Evolutionary conservation across 1,140 invertebrate species (phyloP).

Genomic region (Harpegnathos saltator): DNA sequence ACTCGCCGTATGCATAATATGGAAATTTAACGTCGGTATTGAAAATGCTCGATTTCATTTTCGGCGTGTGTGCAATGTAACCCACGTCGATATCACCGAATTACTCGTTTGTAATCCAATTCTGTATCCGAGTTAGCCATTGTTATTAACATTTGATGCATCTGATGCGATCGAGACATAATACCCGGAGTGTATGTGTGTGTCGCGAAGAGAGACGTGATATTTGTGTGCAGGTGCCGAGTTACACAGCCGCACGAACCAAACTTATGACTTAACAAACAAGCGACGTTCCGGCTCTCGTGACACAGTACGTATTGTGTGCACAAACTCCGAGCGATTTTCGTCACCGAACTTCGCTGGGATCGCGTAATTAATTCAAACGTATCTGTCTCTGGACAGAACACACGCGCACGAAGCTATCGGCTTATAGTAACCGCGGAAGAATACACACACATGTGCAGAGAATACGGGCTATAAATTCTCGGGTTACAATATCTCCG

Average conservation of each 20-base stretch:
- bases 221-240: not conserved
- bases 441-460: too few species aligned
- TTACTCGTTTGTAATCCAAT: not conserved
- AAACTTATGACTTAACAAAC: slow-evolving; percentile 29
- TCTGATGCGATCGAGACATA: not conserved
- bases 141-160: not conserved
- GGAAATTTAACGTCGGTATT: too few species aligned
- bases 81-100: not conserved
- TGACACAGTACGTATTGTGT: not conserved
- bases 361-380: slow-evolving; percentile 31
- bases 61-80: too few species aligned
- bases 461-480: not conserved
- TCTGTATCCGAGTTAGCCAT: not conserved
- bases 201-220: not conserved
- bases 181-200: not conserved
- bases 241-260: slow-evolving; percentile 8
- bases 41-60: too few species aligned
- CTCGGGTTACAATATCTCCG: too few species aligned
- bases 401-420: not conserved
- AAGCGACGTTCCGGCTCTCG: not conserved
- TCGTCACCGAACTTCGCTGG: slow-evolving; percentile 24
- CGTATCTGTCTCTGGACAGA: slow-evolving; percentile 4
- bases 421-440: too few species aligned
- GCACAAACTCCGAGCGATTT: slow-evolving; percentile 22
- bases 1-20: too few species aligned